Evolutionary conservation across 2,113 vertebrate genomes (phyloP).

Genomic region (Bubo bubo): DNA sequence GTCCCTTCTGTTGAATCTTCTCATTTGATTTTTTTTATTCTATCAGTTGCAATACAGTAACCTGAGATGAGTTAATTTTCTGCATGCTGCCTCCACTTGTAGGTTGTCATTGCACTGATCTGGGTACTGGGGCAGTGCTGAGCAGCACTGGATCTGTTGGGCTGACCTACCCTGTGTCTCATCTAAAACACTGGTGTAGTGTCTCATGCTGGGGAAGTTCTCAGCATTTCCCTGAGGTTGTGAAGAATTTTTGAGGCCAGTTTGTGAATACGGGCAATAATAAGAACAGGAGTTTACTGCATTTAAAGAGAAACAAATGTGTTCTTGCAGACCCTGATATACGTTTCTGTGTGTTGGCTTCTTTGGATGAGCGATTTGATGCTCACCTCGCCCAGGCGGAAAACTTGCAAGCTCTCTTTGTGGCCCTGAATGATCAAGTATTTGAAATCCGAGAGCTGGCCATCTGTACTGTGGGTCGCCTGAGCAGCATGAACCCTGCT

Average conservation of each 20-base stretch:
- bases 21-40: not conserved
- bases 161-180: not conserved
- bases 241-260: not conserved
- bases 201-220: not conserved
- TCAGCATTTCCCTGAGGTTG: not conserved
- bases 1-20: not conserved
- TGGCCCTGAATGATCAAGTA: conserved; percentile 96
- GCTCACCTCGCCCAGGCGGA: conserved; percentile 96
- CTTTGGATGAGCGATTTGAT: conserved; percentile 96
- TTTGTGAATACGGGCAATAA: not conserved
- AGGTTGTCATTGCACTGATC: not conserved
- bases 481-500: conserved; percentile 98
- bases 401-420: conserved; percentile 95
- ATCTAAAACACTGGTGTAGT: not conserved
- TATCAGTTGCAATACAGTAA: not conserved
- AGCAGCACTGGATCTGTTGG: not conserved
- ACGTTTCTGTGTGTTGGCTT: conserved; percentile 95
- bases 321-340: conserved; percentile 91
- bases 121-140: not conserved
- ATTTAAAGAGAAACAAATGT: conserved; percentile 41
- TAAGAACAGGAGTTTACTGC: not conserved
- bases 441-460: conserved; percentile 98
- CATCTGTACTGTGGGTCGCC: conserved; percentile 96
- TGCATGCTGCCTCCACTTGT: not conserved
- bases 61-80: not conserved